Evolutionary conservation across 2,888 invertebrate species (phyloP), one percentile per base, ranked within the genome.

Genomic region (Mellilla xanthometata): DNA sequence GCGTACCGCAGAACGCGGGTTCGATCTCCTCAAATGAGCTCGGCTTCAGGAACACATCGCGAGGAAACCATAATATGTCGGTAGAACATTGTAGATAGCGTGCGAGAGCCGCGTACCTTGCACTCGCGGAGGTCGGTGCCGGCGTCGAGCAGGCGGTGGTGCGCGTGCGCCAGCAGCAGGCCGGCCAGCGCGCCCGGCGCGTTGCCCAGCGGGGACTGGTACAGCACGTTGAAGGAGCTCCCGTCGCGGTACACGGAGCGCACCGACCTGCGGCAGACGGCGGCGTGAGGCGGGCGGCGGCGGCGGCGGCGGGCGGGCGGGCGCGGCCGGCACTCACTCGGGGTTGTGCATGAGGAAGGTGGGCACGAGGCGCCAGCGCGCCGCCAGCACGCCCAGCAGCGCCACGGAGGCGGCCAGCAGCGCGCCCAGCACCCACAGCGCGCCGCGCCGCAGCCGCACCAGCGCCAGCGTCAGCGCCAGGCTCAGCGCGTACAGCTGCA

Each of bases 201-300:
- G 75, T 87, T 81, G 65, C 87, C 79, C 59, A 83, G 69, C 64
- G 88, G 79, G 9, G 90, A 84, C 76, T 86, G 86, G 72, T 88
- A 88, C 62, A 87, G 63, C 69, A 77, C 65, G 74, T 86, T 79
- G 79, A 87, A 87, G 2, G 87, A 81, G 9, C 56, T 6, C 30
- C 77, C 78, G 10, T 68, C 80, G 29, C 56, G 54, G 72, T 87
- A 88, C 43, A 68, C 53, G 9, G 63, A 55, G 1, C 84, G 80
- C 5, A 87, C 79, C 1, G 77, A 72, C 51, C 85, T 85, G 62
- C 23, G 23, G 2, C 5, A 19, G 19, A 5, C 33, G 9, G 26
- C 4, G 8, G 15, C 5, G 15, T 15, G 2, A 15, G 3, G n/a
- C n/a, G n/a, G n/a, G n/a, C n/a, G n/a, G n/a, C n/a, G n/a, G n/a